Evolutionary conservation across 92 coral and sea anemone genomes (phyloP), one percentile per base, ranked within the genome.

Genomic region (Plumapathes pennacea): DNA sequence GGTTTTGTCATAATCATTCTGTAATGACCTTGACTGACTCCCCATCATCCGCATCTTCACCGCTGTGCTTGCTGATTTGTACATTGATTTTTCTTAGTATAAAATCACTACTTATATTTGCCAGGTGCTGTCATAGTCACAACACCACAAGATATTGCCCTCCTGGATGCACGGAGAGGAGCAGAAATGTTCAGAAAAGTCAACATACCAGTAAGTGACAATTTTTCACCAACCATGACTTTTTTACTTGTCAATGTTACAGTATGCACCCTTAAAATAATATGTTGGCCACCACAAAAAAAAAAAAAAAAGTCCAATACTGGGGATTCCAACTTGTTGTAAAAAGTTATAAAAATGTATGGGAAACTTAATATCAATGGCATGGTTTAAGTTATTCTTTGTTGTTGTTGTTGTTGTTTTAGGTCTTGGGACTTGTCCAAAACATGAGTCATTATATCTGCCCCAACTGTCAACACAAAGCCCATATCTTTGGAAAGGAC

Each of bases 81-180:
- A n/a, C n/a, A n/a, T n/a, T 14, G 25, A 31, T 2, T 54, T 12
- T 5, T 6, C 23, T n/a, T n/a, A n/a, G n/a, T n/a, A n/a, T n/a
- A n/a, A n/a, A n/a, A n/a, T n/a, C n/a, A n/a, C n/a, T n/a, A n/a
- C n/a, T 11, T 30, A 10, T 31, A 20, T 20, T 49, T 23, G 20
- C 5, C 36, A 92, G 98, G 98, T 54, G 98, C 91, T 66, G 87
- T 92, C 20, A 84, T 92, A 31, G 96, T 92, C 5, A 89, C 98
- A 9, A 92, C 98, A 26, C 98, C 98, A 43, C 98, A 92, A 51
- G 98, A 92, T 54, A 92, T 92, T 44, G 98, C 98, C 43, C 86
- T 92, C 42, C 69, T 88, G 69, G 98, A 92, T 81, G 98, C 94
- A 8, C 81, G 96, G 18, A 77, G 90, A 74, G 98, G 98, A 34